These are phyloP conservation scores for Alitta virens DNA, from an alignment of 2,888 invertebrate species.

Conservation along the genomic window DNA sequence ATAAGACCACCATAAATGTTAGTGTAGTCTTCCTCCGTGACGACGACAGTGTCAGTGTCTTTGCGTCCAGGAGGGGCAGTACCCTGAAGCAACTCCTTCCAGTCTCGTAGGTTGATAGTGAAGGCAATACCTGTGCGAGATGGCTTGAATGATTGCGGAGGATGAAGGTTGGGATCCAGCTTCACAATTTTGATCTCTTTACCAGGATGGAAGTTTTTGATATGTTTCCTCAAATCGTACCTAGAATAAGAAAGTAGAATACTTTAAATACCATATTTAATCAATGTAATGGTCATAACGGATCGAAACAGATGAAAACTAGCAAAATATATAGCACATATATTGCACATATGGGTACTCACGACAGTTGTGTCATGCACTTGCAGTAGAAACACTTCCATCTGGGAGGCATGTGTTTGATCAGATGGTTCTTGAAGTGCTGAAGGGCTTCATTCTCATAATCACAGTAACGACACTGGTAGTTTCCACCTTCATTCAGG, in stretches of 20 bases:
- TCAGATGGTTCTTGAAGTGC: slow-evolving; percentile 26
- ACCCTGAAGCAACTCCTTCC: not conserved
- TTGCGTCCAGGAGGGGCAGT: not conserved
- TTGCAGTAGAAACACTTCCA: slow-evolving; percentile 30
- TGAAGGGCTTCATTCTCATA: slow-evolving; percentile 19
- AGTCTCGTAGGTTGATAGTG: not conserved
- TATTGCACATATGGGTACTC: slow-evolving; percentile 13
- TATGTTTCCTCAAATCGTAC: not conserved
- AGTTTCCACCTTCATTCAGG: slow-evolving; percentile 20
- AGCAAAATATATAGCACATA: not conserved
- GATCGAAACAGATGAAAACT: not conserved
- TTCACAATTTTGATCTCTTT: not conserved
- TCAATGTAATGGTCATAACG: too few species aligned
- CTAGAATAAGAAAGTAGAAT: not conserved
- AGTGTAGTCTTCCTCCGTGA: not conserved
- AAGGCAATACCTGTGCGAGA: not conserved
- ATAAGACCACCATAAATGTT: not conserved
- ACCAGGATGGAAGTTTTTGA: not conserved
- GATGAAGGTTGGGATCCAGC: not conserved
- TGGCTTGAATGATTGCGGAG: not conserved
- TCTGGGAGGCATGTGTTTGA: slow-evolving; percentile 23
- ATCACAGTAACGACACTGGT: slow-evolving; percentile 23
- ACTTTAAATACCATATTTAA: too few species aligned
- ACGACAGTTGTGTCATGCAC: slow-evolving; percentile 25
- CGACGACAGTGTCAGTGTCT: too few species aligned